These are phyloP conservation scores for Desmodus rotundus DNA, from an alignment of 2,113 vertebrate species.

Conservation along the genomic window DNA sequence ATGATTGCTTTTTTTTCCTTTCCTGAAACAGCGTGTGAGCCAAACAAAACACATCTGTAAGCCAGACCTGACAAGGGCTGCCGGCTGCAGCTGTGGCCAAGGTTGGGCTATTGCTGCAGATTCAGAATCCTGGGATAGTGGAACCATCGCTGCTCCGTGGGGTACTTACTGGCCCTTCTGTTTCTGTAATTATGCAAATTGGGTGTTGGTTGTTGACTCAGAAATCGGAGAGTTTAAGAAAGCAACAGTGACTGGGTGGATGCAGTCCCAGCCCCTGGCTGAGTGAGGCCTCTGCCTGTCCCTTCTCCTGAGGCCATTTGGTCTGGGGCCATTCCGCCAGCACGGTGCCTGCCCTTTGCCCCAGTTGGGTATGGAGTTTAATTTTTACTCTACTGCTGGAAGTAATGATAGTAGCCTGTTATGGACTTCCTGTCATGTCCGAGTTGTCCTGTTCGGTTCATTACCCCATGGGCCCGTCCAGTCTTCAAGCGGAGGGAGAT, in stretches of 20 bases:
- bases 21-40: neutral
- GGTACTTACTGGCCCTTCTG: neutral
- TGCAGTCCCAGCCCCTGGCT: neutral
- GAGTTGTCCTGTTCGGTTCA: accelerated
- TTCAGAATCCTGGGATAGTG: neutral
- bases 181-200: neutral
- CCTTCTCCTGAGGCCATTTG: neutral
- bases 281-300: accelerated
- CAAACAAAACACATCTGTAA: neutral
- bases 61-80: neutral
- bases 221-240: neutral
- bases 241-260: accelerated
- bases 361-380: neutral
- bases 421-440: too few species aligned
- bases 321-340: accelerated
- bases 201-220: neutral
- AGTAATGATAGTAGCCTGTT: neutral
- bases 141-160: too few species aligned
- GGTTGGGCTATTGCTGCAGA: accelerated
- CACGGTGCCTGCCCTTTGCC: accelerated
- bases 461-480: neutral
- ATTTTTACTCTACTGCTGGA: neutral
- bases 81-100: neutral
- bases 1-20: neutral
- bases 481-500: neutral